Percentiles rank a stretch among this genome's conserved stretches.
phyloP scores from a whole-genome alignment of 2,797 vertebrate genomes.

The Menidia menidia region DNA sequence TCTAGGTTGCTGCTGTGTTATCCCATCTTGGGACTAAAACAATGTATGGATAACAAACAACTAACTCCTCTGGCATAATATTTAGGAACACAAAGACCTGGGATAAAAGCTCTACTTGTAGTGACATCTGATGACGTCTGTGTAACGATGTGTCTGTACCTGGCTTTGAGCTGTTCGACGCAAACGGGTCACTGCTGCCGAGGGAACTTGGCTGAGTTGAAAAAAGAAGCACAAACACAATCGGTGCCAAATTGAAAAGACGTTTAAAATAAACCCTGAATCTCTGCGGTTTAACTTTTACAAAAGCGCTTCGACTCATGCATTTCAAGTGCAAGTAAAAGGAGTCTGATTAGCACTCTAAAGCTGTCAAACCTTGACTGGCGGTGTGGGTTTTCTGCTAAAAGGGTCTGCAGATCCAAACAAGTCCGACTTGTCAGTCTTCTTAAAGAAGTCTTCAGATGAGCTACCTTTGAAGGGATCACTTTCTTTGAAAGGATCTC shows the following conservation, averaged over 20 bases:
- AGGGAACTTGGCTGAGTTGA: slow-evolving; percentile 86
- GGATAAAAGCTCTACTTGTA: not conserved
- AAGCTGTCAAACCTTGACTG: slow-evolving; percentile 85
- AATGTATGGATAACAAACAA: not conserved
- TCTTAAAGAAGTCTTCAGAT: slow-evolving; percentile 91
- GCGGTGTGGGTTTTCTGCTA: slow-evolving; percentile 83
- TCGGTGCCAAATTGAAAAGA: slow-evolving; percentile 21
- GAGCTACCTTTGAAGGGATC: slow-evolving; percentile 80
- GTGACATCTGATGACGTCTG: not conserved
- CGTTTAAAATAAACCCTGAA: slow-evolving; percentile 23
- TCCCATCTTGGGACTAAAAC: not conserved
- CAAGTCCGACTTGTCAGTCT: slow-evolving; percentile 84
- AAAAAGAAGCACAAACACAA: slow-evolving; percentile 26
- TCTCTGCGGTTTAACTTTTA: not conserved
- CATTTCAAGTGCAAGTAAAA: not conserved
- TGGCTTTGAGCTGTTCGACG: slow-evolving; percentile 83
- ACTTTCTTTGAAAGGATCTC: slow-evolving; percentile 85
- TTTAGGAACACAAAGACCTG: not conserved
- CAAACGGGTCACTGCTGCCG: slow-evolving; percentile 87
- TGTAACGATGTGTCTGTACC: slow-evolving; percentile 85
- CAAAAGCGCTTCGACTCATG: slow-evolving; percentile 2
- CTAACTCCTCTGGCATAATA: not conserved
- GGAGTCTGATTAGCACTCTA: not conserved
- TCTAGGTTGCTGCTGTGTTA: not conserved
- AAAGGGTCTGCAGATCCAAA: slow-evolving; percentile 91